These are phyloP conservation scores for Periophthalmus modestus DNA, from an alignment of 2,113 vertebrate genomes.

Conservation along the genomic window DNA sequence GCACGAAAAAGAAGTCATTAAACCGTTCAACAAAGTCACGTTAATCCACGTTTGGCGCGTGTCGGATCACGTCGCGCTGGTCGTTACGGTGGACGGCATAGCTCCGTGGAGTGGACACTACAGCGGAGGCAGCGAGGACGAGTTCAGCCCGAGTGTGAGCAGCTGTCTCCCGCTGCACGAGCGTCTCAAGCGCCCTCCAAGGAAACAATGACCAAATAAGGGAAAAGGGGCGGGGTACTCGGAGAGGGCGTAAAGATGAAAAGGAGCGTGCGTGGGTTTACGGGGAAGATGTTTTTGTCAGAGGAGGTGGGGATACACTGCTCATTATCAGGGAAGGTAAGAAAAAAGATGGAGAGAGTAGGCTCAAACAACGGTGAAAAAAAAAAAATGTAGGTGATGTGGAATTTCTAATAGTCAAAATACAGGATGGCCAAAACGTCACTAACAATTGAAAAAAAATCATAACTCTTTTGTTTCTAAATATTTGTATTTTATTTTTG, in stretches of 20 bases:
- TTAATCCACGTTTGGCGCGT: neutral
- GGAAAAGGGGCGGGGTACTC: conserved; percentile 30
- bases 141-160: neutral
- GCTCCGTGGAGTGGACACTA: neutral
- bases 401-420: too few species aligned
- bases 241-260: conserved; percentile 4
- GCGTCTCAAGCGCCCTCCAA: conserved; percentile 42
- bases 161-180: conserved; percentile 16
- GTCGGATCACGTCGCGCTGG: neutral
- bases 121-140: neutral
- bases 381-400: too few species aligned
- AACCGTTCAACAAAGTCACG: neutral
- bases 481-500: too few species aligned
- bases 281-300: neutral
- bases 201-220: conserved; percentile 66
- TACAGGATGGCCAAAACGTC: too few species aligned
- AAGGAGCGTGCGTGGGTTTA: neutral
- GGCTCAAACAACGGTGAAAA: too few species aligned
- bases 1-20: neutral
- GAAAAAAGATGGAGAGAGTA: neutral
- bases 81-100: neutral
- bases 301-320: conserved; percentile 6
- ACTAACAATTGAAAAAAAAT: too few species aligned
- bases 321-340: neutral
- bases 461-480: too few species aligned